Evolutionary conservation across 1,140 invertebrate genomes (phyloP).

Genomic region (Aphis craccivora): DNA sequence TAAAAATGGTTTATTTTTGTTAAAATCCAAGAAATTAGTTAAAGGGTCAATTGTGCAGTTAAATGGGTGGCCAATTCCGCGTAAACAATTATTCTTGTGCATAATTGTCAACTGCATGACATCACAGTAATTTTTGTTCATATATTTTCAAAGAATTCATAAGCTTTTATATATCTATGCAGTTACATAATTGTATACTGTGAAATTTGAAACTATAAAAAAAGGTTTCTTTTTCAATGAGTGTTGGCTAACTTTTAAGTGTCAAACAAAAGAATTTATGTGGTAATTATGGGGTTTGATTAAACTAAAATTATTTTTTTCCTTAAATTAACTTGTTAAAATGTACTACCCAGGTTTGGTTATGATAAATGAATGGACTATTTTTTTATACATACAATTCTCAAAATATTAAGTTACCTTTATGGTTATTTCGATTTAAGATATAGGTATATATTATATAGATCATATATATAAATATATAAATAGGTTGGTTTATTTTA

Average conservation of each 20-base stretch:
- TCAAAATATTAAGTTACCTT: slow-evolving; percentile 44
- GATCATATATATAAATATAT: neutral
- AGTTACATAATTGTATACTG: neutral
- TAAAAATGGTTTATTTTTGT: slow-evolving; percentile 40
- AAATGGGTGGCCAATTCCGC: slow-evolving; percentile 43
- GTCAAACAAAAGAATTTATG: neutral
- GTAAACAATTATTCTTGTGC: slow-evolving; percentile 18
- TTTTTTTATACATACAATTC: slow-evolving; percentile 35
- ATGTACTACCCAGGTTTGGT: neutral
- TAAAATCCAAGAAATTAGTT: neutral
- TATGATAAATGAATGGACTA: neutral
- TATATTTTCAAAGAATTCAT: neutral
- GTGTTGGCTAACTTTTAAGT: neutral
- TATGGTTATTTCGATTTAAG: neutral
- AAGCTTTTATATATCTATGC: neutral
- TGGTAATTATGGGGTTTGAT: neutral
- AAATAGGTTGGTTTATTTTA: neutral
- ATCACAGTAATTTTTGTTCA: neutral
- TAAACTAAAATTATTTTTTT: neutral
- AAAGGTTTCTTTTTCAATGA: neutral
- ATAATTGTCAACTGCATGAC: neutral
- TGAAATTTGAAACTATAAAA: neutral
- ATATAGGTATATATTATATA: neutral
- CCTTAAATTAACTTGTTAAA: neutral
- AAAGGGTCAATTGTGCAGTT: slow-evolving; percentile 17